These are phyloP conservation scores for Pholis gunnellus DNA, from an alignment of 2,113 vertebrate genomes.

Conservation along the genomic window DNA sequence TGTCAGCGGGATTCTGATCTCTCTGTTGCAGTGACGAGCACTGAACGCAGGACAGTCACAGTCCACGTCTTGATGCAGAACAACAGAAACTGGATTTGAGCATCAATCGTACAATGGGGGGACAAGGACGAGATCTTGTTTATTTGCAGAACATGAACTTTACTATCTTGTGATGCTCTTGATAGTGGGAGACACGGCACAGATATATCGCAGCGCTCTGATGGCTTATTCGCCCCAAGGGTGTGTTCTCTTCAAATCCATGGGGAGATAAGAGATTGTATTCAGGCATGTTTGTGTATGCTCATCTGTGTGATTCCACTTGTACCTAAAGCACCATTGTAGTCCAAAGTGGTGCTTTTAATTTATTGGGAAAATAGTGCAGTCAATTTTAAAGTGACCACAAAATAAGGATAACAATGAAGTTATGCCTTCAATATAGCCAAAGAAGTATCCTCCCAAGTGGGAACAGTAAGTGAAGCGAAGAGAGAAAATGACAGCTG, in stretches of 20 bases:
- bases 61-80: slow-evolving; percentile 26
- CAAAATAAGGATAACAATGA: not conserved
- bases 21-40: slow-evolving; percentile 46
- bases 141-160: slow-evolving; percentile 50
- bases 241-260: slow-evolving; percentile 39
- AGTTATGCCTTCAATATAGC: slow-evolving; percentile 3
- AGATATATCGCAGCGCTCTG: slow-evolving; percentile 14
- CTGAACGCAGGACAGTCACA: slow-evolving; percentile 25
- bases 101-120: slow-evolving; percentile 30
- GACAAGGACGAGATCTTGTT: slow-evolving; percentile 26
- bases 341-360: not conserved
- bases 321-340: not conserved
- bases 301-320: not conserved
- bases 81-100: slow-evolving; percentile 42
- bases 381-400: not conserved
- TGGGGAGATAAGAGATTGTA: slow-evolving; percentile 21
- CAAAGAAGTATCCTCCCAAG: slow-evolving; percentile 3
- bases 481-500: slow-evolving; percentile 54
- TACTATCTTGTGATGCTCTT: slow-evolving; percentile 38
- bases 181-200: not conserved
- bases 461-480: slow-evolving; percentile 23
- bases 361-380: slow-evolving; percentile 3
- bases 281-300: not conserved
- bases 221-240: slow-evolving; percentile 10
- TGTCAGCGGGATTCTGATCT: slow-evolving; percentile 76